Percentiles rank a stretch among this genome's conserved stretches.
Evolutionary conservation across 2,113 vertebrate species (phyloP).

Genomic region (Prinia subflava): DNA sequence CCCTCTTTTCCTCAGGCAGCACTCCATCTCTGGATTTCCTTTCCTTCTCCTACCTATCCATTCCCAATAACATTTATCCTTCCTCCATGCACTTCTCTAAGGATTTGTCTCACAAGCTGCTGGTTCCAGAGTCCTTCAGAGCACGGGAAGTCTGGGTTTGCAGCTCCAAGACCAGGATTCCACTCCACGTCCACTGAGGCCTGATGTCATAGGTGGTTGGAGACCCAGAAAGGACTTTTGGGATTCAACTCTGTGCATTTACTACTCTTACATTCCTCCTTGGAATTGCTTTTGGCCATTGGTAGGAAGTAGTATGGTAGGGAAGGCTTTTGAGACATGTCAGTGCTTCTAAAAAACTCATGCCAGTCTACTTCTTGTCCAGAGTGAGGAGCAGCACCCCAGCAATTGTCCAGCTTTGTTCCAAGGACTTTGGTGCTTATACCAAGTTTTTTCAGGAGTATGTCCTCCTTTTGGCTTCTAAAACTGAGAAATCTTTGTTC

Average conservation of each 20-base stretch:
- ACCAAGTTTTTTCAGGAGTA: fast-evolving
- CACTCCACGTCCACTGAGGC: neutral
- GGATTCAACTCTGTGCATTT: neutral
- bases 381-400: neutral
- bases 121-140: neutral
- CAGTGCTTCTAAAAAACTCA: fast-evolving
- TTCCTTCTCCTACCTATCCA: neutral
- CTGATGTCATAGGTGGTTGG: neutral
- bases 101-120: neutral
- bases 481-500: neutral
- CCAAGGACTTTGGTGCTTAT: neutral
- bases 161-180: neutral
- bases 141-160: neutral
- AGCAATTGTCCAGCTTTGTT: neutral
- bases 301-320: neutral
- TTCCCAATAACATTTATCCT: neutral
- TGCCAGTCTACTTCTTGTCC: neutral
- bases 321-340: neutral
- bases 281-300: neutral
- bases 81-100: neutral
- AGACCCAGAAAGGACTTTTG: neutral
- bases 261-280: neutral
- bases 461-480: neutral
- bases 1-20: neutral
- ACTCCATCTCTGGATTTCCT: neutral